Base-by-base conservation (phyloP, 2,797 vertebrate species). In the Semotilus atromaculatus region DNA sequence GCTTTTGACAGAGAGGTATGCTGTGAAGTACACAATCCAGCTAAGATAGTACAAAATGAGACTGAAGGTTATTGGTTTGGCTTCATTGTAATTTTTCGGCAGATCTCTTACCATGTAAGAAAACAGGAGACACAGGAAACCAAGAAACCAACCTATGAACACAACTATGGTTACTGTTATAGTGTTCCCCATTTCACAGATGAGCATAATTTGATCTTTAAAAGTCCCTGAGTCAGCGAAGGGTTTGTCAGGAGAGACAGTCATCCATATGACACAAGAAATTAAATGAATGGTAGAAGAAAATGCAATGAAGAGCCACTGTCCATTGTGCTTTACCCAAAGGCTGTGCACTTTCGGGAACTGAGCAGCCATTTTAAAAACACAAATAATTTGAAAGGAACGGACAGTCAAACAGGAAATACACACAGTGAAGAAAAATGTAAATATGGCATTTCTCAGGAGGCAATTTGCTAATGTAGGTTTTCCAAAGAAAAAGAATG, bases 41-140 rank as follows among this genome's bases (percentile, higher is more conserved):
- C 92, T 94, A 60, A 94, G 64, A 11, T 96, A 94, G 68, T 95
- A 93, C 81, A 96, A 89, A 34, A 97, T 89, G 38, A 97, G 92
- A 87, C 96, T 95, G 90, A 96, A 96, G 0, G 97, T 96, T 87
- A 97, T 95, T 7, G 94, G 93, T 91, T 96, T 97, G 86, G 97
- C 96, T 81, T 97, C 97, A 0, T 94, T 97, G 90, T 98, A 97
- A 88, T 96, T 96, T 88, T 96, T 96, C 0, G 97, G 97, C 5
- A 97, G 95, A 71, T 96, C 95, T 83, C 95, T 96, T 45, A 11
- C 43, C 43, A 45, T 45, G 43, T 45, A 45, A 4, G 43, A 45
- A 45, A 45, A 13, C 11, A 14, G 66, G 31, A 97, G 97, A 89
- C 96, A 95, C 3, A 85, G 51, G 36, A 77, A 11, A 0, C 89